Evolutionary conservation across 1,140 invertebrate genomes (phyloP), one percentile per base, ranked within the genome.

Genomic region (Stegodyphus dumicola): DNA sequence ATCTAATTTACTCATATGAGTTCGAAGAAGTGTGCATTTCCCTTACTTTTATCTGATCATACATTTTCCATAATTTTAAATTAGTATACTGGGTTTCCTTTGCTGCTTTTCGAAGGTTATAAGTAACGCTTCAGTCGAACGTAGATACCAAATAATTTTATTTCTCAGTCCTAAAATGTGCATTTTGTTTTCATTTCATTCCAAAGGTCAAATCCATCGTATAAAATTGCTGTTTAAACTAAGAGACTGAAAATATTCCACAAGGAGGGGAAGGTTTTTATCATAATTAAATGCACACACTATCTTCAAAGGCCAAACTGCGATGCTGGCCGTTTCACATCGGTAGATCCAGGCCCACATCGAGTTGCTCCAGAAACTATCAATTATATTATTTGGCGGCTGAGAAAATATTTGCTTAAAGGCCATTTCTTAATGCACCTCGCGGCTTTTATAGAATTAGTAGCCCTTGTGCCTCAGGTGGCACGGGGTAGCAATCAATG

Each of bases 381-480:
- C 79, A 81, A 81, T 81, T 81, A 81, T 81, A 81, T 81, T 71
- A 81, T 74, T 74, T 74, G 69, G 79, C 11, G 13, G 79, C 69
- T 64, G 69, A 74, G 79, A 81, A 81, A 81, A 81, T 81, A 81
- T 81, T 81, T 81, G 79, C 70, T 81, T 81, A 81, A 81, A 81
- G 79, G 70, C 70, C 79, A 74, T 81, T 81, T 81, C 79, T 81
- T 81, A 81, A 81, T 81, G 79, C 79, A 74, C 79, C 79, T 73
- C 49, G 79, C 70, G 70, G 79, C 79, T 81, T 81, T 81, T 81
- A 81, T 81, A 81, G 79, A 81, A 81, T 81, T 81, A 81, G 69
- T 49, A 54, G 52, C 11, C 13, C 52, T 17, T 10, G 49, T 54
- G 65, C 53, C 79, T 81, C 79, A 81, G 79, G 79, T 81, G 79